A percentile compares a stretch with the other conserved stretches of the same genome.
Conservation (phyloP, 2,888 invertebrate genomes). For the Drosophila paramelanica region DNA sequence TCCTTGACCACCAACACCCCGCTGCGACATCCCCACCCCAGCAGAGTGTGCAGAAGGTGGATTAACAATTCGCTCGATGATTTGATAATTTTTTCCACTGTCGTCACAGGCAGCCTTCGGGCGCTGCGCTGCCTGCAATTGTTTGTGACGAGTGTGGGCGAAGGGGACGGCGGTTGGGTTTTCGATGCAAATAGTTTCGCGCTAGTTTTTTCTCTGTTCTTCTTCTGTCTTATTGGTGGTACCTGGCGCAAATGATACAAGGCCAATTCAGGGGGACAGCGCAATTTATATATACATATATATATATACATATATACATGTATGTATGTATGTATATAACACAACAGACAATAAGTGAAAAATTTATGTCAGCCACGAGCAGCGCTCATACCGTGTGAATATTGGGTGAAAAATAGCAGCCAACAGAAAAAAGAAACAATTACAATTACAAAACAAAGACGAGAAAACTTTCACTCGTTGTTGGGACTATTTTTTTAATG, state of each 20-base stretch:
- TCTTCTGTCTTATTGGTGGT: constrained; percentile 60
- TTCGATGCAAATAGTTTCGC: constrained; percentile 66
- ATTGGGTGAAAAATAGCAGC: constrained; percentile 54
- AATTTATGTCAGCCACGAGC: constrained; percentile 52
- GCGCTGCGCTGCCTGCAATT: constrained; percentile 45
- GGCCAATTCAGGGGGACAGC: constrained; percentile 67
- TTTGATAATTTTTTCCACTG: constrained; percentile 35
- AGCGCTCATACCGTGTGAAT: constrained; percentile 46
- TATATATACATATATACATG: constrained; percentile 20
- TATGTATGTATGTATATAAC: constrained; percentile 22
- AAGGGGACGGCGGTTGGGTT: constrained; percentile 6
- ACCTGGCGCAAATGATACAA: constrained; percentile 74
- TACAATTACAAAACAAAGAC: constrained; percentile 76
- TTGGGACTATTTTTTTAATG: constrained; percentile 35
- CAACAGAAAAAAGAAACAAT: constrained; percentile 57
- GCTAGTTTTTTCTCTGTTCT: constrained; percentile 58
- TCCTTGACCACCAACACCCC: constrained; percentile 2
- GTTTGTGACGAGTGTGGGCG: constrained; percentile 29
- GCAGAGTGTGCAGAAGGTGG: background rate
- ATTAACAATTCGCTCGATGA: constrained; percentile 7
- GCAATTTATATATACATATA: constrained; percentile 36
- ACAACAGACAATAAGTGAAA: constrained; percentile 51
- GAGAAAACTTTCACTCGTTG: constrained; percentile 74
- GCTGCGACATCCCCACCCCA: background rate
- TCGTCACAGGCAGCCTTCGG: constrained; percentile 76